Percentiles rank a stretch among this genome's conserved stretches.
Conservation (phyloP, 2,113 vertebrate genomes). For the Cinclus mexicanus region DNA sequence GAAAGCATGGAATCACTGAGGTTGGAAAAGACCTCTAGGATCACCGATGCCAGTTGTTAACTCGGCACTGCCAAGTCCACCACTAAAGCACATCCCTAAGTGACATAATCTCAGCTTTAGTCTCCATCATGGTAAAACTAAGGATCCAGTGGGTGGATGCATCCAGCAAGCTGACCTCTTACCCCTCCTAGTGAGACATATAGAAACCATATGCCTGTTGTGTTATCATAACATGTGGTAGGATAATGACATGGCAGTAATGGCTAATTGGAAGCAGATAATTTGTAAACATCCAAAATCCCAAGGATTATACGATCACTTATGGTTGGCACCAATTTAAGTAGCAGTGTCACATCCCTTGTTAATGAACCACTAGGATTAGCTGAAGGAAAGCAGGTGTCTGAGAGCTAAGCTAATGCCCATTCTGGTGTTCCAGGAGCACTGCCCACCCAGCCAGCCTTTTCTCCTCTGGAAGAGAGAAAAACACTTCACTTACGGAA, state of each 20-base stretch:
- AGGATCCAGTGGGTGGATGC: neutral
- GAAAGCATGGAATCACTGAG: neutral
- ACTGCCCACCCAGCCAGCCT: neutral
- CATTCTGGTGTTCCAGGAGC: neutral
- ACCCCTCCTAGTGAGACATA: neutral
- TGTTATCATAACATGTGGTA: neutral
- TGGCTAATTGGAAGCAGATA: neutral
- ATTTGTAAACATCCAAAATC: neutral
- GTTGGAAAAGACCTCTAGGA: neutral
- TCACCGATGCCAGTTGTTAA: neutral
- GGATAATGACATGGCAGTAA: neutral
- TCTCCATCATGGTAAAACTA: neutral
- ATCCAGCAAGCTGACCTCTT: neutral
- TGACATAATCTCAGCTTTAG: neutral
- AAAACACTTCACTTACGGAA: neutral
- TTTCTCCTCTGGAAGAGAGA: neutral
- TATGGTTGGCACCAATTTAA: neutral
- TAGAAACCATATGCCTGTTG: neutral
- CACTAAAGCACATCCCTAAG: accelerated
- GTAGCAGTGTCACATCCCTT: neutral
- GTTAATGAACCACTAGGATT: neutral
- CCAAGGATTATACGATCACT: neutral
- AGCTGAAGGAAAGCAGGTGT: neutral
- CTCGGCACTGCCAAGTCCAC: neutral
- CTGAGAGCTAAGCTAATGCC: neutral